Base-by-base conservation (phyloP, 2,797 vertebrate species). In the Falco rusticolus region DNA sequence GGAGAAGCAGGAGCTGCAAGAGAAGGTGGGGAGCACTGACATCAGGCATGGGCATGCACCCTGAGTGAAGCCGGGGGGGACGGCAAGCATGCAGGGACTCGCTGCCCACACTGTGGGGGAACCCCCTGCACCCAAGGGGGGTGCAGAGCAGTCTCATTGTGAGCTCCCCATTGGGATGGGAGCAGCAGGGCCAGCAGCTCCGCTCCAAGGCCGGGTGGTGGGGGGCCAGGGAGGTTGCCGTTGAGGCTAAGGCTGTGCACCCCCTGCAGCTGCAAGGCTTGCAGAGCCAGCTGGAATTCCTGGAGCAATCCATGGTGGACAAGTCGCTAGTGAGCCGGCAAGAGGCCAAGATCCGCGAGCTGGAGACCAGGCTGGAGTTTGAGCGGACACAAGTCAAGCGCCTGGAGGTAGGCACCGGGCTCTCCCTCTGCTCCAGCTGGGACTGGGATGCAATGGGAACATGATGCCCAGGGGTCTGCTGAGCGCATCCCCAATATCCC, bases 271-370 rank as follows among this genome's bases (percentile, higher is more conserved):
- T 99, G 68, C 99, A 99, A 98, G 98, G 98, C 37, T 98, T 99
- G 78, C 99, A 99, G 98, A 99, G 99, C 98, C 99, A 99, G 97
- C 97, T 99, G 86, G 99, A 99, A 78, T 99, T 99, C 98, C 98
- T 99, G 88, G 99, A 99, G 94, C 99, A 99, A 94, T 99, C 99
- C 94, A 99, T 99, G 99, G 99, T 99, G 98, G 99, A 99, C 96
- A 99, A 99, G 97, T 99, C 99, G 1, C 97, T 99, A 6, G 99
- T 99, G 95, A 99, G 99, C 97, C 98, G 99, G 56, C 99, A 99
- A 92, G 99, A 99, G 94, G 99, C 99, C 92, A 99, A 99, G 98
- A 99, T 99, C 97, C 99, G 99, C 0, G 99, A 99, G 96, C 98
- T 99, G 95, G 99, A 99, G 97, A 99, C 98, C 51, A 99, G 99